These are phyloP conservation scores for Hydrochoerus hydrochaeris DNA, from an alignment of 2,113 vertebrate species.

Conservation along the genomic window DNA sequence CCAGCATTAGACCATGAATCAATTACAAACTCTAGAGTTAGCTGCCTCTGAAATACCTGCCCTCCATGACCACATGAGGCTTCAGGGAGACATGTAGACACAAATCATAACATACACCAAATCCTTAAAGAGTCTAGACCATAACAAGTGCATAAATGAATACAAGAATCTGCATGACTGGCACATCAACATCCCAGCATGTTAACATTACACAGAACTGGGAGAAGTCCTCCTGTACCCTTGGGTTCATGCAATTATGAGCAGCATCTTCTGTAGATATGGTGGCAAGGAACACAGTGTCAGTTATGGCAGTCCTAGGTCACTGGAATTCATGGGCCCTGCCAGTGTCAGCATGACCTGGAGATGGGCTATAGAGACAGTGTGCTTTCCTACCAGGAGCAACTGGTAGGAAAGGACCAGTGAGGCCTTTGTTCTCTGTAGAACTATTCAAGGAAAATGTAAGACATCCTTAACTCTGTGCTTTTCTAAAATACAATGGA, in stretches of 20 bases:
- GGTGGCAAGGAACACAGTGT: neutral
- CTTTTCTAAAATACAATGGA: neutral
- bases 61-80: no score
- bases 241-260: neutral
- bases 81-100: no score
- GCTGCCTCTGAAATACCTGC: no score
- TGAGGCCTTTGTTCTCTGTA: neutral
- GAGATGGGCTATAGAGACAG: neutral
- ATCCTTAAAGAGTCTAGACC: neutral
- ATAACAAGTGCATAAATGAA: neutral
- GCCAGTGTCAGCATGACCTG: no score
- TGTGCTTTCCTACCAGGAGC: fast-evolving
- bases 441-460: neutral
- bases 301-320: fast-evolving
- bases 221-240: neutral
- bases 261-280: neutral
- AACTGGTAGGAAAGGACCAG: fast-evolving
- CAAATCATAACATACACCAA: neutral
- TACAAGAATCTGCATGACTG: fast-evolving
- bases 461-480: no score
- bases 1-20: no score
- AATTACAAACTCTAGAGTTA: no score
- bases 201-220: neutral
- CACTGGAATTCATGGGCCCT: neutral
- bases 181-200: neutral